phyloP scores from a whole-genome alignment of 2,797 vertebrate genomes.

The Darevskia nairensis region DNA sequence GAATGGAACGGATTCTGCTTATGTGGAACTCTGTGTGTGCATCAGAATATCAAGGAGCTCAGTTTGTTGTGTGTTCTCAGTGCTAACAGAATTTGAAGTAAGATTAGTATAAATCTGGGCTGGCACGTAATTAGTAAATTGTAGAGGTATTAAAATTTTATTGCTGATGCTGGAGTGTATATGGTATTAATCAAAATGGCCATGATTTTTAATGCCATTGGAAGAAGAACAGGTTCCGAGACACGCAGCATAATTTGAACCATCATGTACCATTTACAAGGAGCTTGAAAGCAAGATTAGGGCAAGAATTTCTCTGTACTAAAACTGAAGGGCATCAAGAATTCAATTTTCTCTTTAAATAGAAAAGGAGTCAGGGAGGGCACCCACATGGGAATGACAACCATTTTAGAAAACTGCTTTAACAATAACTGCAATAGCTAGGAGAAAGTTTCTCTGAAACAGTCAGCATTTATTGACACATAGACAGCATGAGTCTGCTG shows the following conservation, averaged over 20 bases:
- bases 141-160: background rate
- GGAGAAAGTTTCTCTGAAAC: background rate
- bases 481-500: conserved; percentile 15
- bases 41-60: background rate
- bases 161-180: background rate
- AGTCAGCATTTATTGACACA: background rate
- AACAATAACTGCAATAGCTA: conserved; percentile 9
- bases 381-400: background rate
- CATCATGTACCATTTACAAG: background rate
- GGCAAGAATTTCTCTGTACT: background rate
- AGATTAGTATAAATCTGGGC: background rate
- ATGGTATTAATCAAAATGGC: background rate
- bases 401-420: conserved; percentile 3
- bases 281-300: conserved; percentile 16
- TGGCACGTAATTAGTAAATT: background rate
- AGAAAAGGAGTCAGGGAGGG: background rate
- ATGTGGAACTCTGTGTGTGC: background rate
- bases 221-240: background rate
- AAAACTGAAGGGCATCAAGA: conserved; percentile 20
- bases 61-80: background rate
- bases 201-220: background rate
- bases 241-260: background rate
- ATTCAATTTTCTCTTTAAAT: conserved; percentile 26
- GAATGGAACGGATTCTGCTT: background rate
- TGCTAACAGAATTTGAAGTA: background rate